Evolutionary conservation across 2,113 vertebrate species (phyloP).

Genomic region (Channa maculata): DNA sequence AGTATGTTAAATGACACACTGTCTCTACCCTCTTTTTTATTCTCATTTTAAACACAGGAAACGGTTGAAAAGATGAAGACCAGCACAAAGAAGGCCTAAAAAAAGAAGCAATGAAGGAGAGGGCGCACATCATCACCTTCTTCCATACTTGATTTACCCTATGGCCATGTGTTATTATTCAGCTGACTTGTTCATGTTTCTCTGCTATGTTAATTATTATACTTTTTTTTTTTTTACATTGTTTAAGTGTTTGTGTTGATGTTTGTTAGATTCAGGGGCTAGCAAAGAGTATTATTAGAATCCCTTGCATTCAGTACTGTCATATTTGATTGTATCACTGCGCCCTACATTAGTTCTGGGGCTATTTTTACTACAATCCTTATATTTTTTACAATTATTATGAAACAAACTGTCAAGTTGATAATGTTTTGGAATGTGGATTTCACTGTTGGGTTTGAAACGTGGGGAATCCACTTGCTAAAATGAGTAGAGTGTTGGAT

Average conservation of each 20-base stretch:
- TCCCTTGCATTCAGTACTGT: slow-evolving; percentile 80
- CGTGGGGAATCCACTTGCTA: slow-evolving; percentile 13
- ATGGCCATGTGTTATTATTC: slow-evolving; percentile 58
- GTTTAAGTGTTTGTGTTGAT: slow-evolving; percentile 68
- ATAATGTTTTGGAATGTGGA: slow-evolving; percentile 53
- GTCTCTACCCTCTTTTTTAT: not conserved
- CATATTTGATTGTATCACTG: slow-evolving; percentile 76
- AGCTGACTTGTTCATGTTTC: slow-evolving; percentile 69
- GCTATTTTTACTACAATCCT: slow-evolving; percentile 61
- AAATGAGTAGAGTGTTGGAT: slow-evolving; percentile 6
- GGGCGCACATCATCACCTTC: slow-evolving; percentile 57
- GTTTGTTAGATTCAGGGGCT: slow-evolving; percentile 68
- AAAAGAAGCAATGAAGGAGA: slow-evolving; percentile 41
- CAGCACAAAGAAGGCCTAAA: slow-evolving; percentile 93
- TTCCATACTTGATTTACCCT: slow-evolving; percentile 77
- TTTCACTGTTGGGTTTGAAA: slow-evolving; percentile 29
- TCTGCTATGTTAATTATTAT: slow-evolving; percentile 73
- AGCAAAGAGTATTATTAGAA: slow-evolving; percentile 61
- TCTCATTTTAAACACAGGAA: slow-evolving; percentile 82
- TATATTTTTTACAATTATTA: slow-evolving; percentile 68
- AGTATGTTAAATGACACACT: not conserved
- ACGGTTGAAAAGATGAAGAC: slow-evolving; percentile 92
- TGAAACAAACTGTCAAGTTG: slow-evolving; percentile 61
- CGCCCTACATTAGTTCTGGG: slow-evolving; percentile 71
- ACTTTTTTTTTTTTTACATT: slow-evolving; percentile 60